Base-by-base conservation (phyloP, 2,113 vertebrate genomes). In the Gadus macrocephalus region DNA sequence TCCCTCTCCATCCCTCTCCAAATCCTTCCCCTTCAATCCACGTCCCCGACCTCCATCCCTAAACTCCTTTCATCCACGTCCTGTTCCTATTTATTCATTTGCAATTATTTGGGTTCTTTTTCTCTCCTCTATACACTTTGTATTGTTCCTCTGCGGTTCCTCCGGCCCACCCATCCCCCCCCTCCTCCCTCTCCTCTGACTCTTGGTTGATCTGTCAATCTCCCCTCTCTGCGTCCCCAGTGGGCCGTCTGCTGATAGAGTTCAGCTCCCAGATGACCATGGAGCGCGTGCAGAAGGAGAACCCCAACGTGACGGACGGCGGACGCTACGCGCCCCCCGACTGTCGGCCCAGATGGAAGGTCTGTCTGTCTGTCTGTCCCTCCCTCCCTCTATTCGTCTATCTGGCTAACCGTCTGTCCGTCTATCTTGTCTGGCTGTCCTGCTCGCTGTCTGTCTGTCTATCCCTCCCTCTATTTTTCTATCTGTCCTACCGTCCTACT, bases 201-300 rank as follows among this genome's bases (percentile, higher is more conserved):
- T 56, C 61, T n/a, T 15, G 61, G 22, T 38, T 68, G 62, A 25
- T 69, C 27, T 65, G 72, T 63, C 59, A 19, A 2, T 38, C 56
- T 53, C 4, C 60, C 69, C 28, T 68, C n/a, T 5, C 5, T 53
- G 4, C 58, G 1, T 17, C 19, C 19, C 72, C 91, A 99, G 97
- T 99, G 60, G 96, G 97, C 2, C 95, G 95, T 67, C 91, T 98
- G 82, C 92, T 98, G 84, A 98, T 99, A 0, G 97, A 99, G 90
- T 99, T 99, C 89, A 95, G 94, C 85, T 96, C 96, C 68, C 94
- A 92, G 89, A 97, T 99, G 97, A 95, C 94, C 49, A 94, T 99
- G 94, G 97, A 99, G 80, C 93, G 94, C 74, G 96, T 99, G 79
- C 97, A 98, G 88, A 94, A 92, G 85, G 96, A 98, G 81, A 99